Conservation (phyloP, 2,888 invertebrate species). For the Cylindroiulus punctatus region DNA sequence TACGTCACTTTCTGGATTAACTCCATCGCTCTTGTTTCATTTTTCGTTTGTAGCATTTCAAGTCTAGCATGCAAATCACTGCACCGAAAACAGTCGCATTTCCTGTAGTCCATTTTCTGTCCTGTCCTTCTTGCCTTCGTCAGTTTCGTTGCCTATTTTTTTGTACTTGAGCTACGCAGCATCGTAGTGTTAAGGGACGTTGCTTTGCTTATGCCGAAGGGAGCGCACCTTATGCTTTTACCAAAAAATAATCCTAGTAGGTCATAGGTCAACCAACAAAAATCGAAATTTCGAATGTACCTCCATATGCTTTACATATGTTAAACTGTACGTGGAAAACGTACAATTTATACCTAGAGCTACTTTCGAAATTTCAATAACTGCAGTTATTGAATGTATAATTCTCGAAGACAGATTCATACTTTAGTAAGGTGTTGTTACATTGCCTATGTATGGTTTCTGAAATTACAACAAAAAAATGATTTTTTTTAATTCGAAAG, state of each 20-base stretch:
- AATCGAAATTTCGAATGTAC: too few relatives aligned
- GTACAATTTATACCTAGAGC: too few relatives aligned
- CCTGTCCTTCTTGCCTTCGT: conserved; percentile 18
- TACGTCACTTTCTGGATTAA: not conserved
- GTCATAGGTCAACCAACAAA: not conserved
- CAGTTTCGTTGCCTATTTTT: not conserved
- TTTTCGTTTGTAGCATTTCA: not conserved
- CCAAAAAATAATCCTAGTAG: not conserved
- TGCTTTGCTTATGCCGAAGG: not conserved
- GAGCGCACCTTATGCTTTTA: not conserved
- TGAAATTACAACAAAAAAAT: too few relatives aligned
- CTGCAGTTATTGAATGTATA: not conserved
- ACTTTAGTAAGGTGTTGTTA: not conserved
- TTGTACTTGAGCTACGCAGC: not conserved
- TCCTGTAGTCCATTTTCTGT: not conserved
- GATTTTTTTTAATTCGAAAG: too few relatives aligned
- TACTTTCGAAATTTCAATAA: too few relatives aligned
- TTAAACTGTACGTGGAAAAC: too few relatives aligned
- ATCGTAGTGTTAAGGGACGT: not conserved
- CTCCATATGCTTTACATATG: too few relatives aligned
- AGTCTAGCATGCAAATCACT: conserved; percentile 3
- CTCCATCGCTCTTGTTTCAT: not conserved
- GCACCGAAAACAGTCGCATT: not conserved
- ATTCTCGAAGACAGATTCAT: not conserved
- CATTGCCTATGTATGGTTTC: not conserved